A percentile compares a stretch with the other conserved stretches of the same genome.
These are phyloP conservation scores for Malaclemys terrapin DNA, from an alignment of 2,113 vertebrate species.

Conservation along the genomic window DNA sequence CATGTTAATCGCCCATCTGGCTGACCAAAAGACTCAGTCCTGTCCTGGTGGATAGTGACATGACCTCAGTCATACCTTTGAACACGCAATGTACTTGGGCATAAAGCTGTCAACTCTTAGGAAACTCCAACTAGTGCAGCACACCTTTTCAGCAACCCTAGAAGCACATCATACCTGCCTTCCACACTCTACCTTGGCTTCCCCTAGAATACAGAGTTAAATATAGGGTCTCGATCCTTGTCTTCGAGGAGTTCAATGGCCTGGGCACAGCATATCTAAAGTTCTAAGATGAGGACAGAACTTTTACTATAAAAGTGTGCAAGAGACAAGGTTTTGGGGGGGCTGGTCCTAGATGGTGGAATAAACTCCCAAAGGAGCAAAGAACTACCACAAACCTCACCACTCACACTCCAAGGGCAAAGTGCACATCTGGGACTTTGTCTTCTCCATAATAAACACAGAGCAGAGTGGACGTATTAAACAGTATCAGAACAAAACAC, in stretches of 20 bases:
- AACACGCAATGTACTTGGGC: background rate
- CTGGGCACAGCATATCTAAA: too few species aligned
- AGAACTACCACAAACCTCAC: background rate
- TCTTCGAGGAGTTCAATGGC: too few species aligned
- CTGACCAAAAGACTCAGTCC: too few species aligned
- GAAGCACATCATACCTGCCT: background rate
- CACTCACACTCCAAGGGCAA: background rate
- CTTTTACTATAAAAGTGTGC: background rate
- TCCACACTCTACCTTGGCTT: background rate
- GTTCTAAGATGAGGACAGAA: background rate
- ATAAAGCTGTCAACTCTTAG: background rate
- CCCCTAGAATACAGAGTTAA: background rate
- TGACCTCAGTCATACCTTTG: background rate
- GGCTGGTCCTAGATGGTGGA: background rate
- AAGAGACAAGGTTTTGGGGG: background rate
- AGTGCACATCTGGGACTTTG: background rate
- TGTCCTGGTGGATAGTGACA: too few species aligned
- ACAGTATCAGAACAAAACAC: background rate
- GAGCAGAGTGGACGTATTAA: background rate
- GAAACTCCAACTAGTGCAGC: background rate
- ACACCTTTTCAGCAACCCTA: background rate
- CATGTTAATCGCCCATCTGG: too few species aligned
- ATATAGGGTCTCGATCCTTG: background rate
- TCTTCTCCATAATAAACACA: background rate
- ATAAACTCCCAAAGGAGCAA: background rate